Conservation (phyloP, 1,140 invertebrate genomes). For the Saxidomus purpurata region DNA sequence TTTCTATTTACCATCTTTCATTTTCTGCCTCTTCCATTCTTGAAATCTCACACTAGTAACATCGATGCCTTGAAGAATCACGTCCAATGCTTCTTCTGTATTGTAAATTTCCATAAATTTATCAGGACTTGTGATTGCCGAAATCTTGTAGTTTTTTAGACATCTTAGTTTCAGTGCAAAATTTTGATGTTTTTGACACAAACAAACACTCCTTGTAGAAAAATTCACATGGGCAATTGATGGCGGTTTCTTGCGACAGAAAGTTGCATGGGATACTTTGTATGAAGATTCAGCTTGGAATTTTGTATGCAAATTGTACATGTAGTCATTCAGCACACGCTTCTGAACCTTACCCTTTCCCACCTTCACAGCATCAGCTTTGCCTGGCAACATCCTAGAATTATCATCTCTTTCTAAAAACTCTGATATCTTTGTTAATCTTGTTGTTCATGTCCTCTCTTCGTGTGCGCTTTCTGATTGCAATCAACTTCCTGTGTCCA, state of each 20-base stretch:
- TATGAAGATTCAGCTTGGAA: conserved; percentile 42
- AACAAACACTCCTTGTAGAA: conserved; percentile 34
- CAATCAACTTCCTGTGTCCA: no score
- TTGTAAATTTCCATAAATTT: background rate
- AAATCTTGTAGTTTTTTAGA: no score
- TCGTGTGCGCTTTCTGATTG: no score
- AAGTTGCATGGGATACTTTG: conserved; percentile 44
- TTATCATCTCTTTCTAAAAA: conserved; percentile 53
- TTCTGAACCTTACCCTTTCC: conserved; percentile 47
- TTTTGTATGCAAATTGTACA: conserved; percentile 43
- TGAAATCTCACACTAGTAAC: background rate
- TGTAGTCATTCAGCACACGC: conserved; percentile 51
- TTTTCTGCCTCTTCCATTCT: conserved; percentile 42
- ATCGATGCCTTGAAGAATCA: background rate
- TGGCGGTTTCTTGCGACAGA: conserved; percentile 33
- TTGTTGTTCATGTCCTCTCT: no score
- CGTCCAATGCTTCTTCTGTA: background rate
- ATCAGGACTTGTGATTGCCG: no score
- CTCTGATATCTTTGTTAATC: no score
- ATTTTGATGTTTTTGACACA: no score
- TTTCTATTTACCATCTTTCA: conserved; percentile 13
- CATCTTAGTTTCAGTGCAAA: no score
- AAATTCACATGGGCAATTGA: conserved; percentile 39
- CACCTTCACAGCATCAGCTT: conserved; percentile 22
- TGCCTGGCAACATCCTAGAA: background rate